These are phyloP conservation scores for Epirrita christyi DNA, from an alignment of 2,888 invertebrate species.

Conservation along the genomic window DNA sequence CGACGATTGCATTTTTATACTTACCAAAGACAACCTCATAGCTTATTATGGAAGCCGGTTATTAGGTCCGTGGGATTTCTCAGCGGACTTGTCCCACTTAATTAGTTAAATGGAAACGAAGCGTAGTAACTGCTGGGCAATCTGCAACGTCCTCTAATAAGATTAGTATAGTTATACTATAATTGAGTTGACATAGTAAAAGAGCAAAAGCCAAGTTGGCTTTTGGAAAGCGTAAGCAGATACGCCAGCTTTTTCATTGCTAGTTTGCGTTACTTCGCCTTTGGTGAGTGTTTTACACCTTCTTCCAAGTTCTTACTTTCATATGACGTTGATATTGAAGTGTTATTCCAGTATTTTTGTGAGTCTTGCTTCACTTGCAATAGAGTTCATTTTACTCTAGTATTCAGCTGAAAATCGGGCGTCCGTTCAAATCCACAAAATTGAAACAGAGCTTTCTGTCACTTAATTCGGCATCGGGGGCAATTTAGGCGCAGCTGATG, in stretches of 20 bases:
- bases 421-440: conserved; percentile 60
- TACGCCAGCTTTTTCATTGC: too few species aligned
- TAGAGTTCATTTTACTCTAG: conserved; percentile 53
- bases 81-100: conserved; percentile 73
- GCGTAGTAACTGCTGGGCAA: conserved; percentile 44
- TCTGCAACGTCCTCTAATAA: conserved; percentile 19
- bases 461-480: conserved; percentile 63
- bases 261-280: too few species aligned
- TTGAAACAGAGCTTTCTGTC: conserved; percentile 62
- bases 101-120: conserved; percentile 78
- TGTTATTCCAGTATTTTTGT: too few species aligned
- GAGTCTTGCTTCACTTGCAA: conserved; percentile 29
- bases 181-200: too few species aligned
- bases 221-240: too few species aligned
- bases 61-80: conserved; percentile 75
- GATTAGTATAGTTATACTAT: not conserved
- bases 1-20: conserved; percentile 82
- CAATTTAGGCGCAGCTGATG: conserved; percentile 65
- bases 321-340: too few species aligned
- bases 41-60: conserved; percentile 80
- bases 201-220: too few species aligned
- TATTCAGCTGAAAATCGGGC: conserved; percentile 39
- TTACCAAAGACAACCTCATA: conserved; percentile 79
- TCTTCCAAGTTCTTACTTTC: too few species aligned
- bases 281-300: too few species aligned